Evolutionary conservation across 1,140 invertebrate genomes (phyloP).

Genomic region (Telenomus remus): DNA sequence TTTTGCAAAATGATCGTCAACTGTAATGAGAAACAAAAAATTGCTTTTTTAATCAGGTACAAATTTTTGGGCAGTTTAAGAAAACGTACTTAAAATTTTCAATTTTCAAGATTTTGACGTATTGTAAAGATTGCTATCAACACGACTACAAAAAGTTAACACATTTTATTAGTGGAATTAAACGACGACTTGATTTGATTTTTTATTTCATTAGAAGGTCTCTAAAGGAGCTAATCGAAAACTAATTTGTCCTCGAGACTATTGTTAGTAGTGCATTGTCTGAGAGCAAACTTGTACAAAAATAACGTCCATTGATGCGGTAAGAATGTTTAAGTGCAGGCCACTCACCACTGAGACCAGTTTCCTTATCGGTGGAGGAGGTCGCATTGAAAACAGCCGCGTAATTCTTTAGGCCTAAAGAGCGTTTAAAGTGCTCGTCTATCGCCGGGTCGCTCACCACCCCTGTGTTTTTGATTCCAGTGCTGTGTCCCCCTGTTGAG

Average conservation of each 20-base stretch:
- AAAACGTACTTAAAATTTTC: too few species aligned
- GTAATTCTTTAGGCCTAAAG: slow-evolving; percentile 89
- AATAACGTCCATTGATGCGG: too few species aligned
- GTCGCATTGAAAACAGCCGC: slow-evolving; percentile 84
- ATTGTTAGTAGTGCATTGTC: not conserved
- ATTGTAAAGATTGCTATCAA: too few species aligned
- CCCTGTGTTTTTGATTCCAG: slow-evolving; percentile 66
- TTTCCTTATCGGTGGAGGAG: slow-evolving; percentile 67
- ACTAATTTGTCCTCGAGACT: not conserved
- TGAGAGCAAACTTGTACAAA: slow-evolving; percentile 9
- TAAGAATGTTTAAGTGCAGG: slow-evolving; percentile 17
- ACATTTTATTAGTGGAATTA: too few species aligned
- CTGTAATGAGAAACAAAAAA: slow-evolving; percentile 56
- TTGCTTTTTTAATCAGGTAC: not conserved
- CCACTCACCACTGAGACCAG: slow-evolving; percentile 70
- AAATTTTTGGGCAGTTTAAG: too few species aligned
- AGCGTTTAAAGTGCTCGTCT: slow-evolving; percentile 96
- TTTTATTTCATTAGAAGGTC: too few species aligned
- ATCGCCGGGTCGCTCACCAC: slow-evolving; percentile 88
- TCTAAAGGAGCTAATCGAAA: too few species aligned
- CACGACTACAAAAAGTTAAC: too few species aligned
- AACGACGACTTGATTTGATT: too few species aligned
- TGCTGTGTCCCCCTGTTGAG: slow-evolving; percentile 67
- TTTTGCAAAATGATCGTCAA: slow-evolving; percentile 98
- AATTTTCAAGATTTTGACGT: too few species aligned